Percentiles rank a stretch among this genome's conserved stretches.
Evolutionary conservation across 2,113 vertebrate genomes (phyloP).

Genomic region (Pristiophorus japonicus): DNA sequence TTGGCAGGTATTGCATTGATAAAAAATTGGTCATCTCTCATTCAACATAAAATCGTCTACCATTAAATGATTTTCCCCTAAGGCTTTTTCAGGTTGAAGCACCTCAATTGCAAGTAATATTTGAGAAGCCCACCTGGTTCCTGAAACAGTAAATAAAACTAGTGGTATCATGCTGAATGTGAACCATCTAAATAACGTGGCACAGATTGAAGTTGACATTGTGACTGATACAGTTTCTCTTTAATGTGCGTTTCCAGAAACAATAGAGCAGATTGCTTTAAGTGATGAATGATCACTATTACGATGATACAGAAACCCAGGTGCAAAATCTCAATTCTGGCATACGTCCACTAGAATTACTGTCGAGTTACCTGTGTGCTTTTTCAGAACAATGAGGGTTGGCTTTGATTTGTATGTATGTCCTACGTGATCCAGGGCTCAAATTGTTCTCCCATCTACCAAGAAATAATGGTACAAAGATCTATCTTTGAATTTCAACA

Average conservation of each 20-base stretch:
- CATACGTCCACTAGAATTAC: neutral
- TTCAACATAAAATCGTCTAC: neutral
- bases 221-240: slow-evolving; percentile 15
- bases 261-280: neutral
- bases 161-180: neutral
- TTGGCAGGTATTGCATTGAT: neutral
- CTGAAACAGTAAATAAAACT: neutral
- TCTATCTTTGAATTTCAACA: no score
- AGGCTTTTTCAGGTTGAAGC: neutral
- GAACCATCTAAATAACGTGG: slow-evolving; percentile 4
- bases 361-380: neutral
- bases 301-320: neutral
- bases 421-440: no score
- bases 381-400: no score
- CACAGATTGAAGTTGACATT: neutral
- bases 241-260: slow-evolving; percentile 1
- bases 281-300: neutral
- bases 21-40: slow-evolving; percentile 14
- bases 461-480: no score
- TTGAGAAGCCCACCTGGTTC: slow-evolving; percentile 5
- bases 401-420: no score
- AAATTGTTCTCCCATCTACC: no score
- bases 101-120: neutral
- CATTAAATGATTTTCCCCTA: neutral
- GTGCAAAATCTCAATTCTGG: neutral